Conservation (phyloP, 2,888 invertebrate species). For the Scaptomyza parva region DNA sequence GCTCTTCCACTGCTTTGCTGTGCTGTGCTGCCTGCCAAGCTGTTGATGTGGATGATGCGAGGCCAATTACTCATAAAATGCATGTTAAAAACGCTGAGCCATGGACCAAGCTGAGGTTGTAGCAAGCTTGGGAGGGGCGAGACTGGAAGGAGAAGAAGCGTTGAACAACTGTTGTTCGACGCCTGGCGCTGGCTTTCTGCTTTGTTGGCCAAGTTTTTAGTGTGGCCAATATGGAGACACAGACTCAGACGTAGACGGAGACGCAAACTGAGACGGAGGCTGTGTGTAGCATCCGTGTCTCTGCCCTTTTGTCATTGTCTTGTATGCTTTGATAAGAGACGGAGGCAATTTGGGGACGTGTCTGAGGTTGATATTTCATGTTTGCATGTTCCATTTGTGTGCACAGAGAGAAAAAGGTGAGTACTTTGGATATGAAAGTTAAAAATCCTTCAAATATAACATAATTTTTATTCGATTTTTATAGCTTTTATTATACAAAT, state of each 20-base stretch:
- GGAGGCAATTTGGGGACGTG: slow-evolving; percentile 71
- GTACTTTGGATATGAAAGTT: too few relatives aligned
- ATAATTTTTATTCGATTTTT: too few relatives aligned
- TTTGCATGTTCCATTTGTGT: slow-evolving; percentile 64
- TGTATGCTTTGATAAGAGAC: slow-evolving; percentile 75
- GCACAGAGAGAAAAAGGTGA: slow-evolving; percentile 5
- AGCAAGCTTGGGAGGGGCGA: neutral
- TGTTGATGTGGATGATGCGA: slow-evolving; percentile 71
- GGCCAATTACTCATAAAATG: slow-evolving; percentile 80
- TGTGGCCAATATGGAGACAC: slow-evolving; percentile 11
- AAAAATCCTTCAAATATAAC: too few relatives aligned
- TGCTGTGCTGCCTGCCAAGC: slow-evolving; percentile 25
- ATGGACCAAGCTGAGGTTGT: slow-evolving; percentile 25
- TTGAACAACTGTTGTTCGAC: slow-evolving; percentile 76
- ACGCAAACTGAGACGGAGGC: neutral
- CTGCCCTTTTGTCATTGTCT: slow-evolving; percentile 82
- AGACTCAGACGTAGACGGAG: slow-evolving; percentile 1
- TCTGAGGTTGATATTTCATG: slow-evolving; percentile 70
- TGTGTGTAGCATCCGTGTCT: slow-evolving; percentile 46
- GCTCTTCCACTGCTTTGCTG: neutral
- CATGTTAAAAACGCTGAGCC: slow-evolving; percentile 71
- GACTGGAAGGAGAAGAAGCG: slow-evolving; percentile 9
- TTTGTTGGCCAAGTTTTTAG: slow-evolving; percentile 40
- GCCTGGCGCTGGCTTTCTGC: slow-evolving; percentile 56
- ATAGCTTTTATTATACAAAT: too few relatives aligned